Base-by-base conservation (phyloP, 2,888 invertebrate genomes). In the Ophion ventricosus region DNA sequence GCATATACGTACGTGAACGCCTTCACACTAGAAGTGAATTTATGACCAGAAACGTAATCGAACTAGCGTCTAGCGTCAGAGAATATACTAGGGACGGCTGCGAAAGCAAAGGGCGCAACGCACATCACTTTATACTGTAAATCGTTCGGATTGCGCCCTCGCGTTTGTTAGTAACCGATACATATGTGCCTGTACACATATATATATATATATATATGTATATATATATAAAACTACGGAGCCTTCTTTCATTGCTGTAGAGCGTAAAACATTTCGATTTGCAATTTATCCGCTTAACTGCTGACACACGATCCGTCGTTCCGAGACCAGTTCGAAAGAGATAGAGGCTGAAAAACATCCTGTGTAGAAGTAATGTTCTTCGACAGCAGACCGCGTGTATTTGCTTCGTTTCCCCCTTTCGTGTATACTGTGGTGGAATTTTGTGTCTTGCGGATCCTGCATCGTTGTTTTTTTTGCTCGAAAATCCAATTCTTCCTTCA, bases 181-280 rank as follows among this genome's bases (percentile, higher is more conserved):
- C 29, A 76, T 54, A 11, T n/a, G 61, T 63, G 49, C 10, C n/a
- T 25, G 17, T 35, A 23, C 14, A 11, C 25, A 57, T 40, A 63
- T 20, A 26, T 57, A 35, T 35, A 0, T 35, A 8, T n/a, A n/a
- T n/a, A n/a, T n/a, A n/a, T 20, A 23, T 20, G 17, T 25, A 57
- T 40, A 63, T 20, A 26, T 57, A 35, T 35, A 0, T 35, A 8
- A 35, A 35, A 35, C 35, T 29, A 29, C 56, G 85, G 84, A 76
- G 83, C 80, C 82, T 88, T 85, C 88, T 91, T 90, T 90, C 90
- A 88, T 91, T 90, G 90, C 88, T 87, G 85, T 43, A 54, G 84
- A 75, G 87, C 91, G 90, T 91, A 90, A 90, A 91, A 91, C 89
- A 90, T 90, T 91, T 91, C 91, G 90, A 91, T 91, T 90, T 90